Conservation (phyloP, 2,888 invertebrate species). For the Amphiduros pacificus region DNA sequence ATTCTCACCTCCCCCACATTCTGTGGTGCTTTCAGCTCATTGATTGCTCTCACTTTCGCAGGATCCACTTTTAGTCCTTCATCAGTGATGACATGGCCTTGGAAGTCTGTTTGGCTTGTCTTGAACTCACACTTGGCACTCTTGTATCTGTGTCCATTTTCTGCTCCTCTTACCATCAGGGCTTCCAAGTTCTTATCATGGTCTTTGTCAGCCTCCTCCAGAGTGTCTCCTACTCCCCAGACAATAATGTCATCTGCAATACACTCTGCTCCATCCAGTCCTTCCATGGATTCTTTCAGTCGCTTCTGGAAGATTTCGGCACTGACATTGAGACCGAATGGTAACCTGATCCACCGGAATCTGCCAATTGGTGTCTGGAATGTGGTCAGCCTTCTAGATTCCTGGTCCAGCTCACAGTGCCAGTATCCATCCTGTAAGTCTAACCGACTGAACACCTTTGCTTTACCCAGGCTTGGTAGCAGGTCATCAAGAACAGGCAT, state of each 20-base stretch:
- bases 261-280: background rate
- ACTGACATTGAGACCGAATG: conserved; percentile 22
- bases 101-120: conserved; percentile 8
- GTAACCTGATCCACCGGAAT: background rate
- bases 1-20: conserved; percentile 22
- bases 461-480: conserved; percentile 19
- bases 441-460: conserved; percentile 27
- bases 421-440: conserved; percentile 32
- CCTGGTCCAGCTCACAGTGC: conserved; percentile 5
- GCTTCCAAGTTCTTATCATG: background rate
- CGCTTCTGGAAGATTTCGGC: conserved; percentile 28
- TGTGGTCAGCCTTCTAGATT: conserved; percentile 10
- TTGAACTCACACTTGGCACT: background rate
- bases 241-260: conserved; percentile 18
- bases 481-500: conserved; percentile 30
- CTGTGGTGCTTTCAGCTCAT: conserved; percentile 1
- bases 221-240: background rate
- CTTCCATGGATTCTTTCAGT: conserved; percentile 24
- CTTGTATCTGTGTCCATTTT: conserved; percentile 1
- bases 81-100: conserved; percentile 15
- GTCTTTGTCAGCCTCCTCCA: conserved; percentile 2
- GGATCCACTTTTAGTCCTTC: conserved; percentile 18
- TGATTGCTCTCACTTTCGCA: conserved; percentile 22
- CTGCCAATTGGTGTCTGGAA: background rate
- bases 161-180: background rate